phyloP scores from a whole-genome alignment of 2,888 invertebrate species.

The Cosmia trapezina region DNA sequence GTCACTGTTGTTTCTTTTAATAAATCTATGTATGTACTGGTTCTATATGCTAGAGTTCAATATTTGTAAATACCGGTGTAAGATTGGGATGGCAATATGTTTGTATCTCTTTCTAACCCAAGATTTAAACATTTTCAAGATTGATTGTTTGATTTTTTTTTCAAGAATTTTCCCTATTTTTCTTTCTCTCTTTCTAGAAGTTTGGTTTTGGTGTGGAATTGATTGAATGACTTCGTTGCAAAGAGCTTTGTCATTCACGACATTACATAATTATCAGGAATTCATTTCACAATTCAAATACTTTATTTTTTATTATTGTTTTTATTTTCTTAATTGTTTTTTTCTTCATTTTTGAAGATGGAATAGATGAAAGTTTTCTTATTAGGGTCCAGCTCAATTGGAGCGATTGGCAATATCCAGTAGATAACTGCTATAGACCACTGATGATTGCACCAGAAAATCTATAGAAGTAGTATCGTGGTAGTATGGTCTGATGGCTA shows the following conservation, averaged over 20 bases:
- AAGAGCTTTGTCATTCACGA: neutral
- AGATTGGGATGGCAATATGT: neutral
- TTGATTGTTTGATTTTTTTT: too few relatives aligned
- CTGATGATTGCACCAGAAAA: neutral
- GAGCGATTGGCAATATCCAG: too few relatives aligned
- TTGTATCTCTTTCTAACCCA: slow-evolving; percentile 13
- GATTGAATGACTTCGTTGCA: neutral
- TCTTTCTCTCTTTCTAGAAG: too few relatives aligned
- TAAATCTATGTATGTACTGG: slow-evolving; percentile 17
- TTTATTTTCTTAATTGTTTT: too few relatives aligned
- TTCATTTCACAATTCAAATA: too few relatives aligned
- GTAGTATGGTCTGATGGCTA: too few relatives aligned
- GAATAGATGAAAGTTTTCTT: neutral
- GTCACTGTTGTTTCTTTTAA: slow-evolving; percentile 29
- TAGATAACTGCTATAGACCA: neutral
- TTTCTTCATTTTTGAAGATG: neutral
- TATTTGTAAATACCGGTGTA: slow-evolving; percentile 27
- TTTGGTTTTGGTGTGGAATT: neutral
- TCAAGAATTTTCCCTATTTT: too few relatives aligned
- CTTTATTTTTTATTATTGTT: too few relatives aligned
- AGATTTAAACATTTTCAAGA: too few relatives aligned
- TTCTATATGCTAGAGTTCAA: slow-evolving; percentile 16
- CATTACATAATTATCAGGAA: neutral
- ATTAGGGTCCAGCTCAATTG: neutral
- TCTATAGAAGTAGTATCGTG: neutral